These are phyloP conservation scores for Phaonia tiefii DNA, from an alignment of 2,888 invertebrate genomes.

Conservation along the genomic window DNA sequence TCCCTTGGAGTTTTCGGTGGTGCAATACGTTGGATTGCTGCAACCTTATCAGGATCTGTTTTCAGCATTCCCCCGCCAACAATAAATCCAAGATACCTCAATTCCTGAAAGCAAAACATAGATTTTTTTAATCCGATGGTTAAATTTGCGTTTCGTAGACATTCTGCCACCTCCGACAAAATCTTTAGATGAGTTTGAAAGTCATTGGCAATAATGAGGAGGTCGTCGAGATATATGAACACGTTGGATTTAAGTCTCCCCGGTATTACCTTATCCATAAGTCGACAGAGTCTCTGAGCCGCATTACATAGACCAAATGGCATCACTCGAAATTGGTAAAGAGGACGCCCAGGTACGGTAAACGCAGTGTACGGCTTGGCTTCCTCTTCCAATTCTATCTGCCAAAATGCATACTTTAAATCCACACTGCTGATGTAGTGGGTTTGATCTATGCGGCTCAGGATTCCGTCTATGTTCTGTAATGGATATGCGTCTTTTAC, in stretches of 20 bases:
- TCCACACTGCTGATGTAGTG: slow-evolving; percentile 44
- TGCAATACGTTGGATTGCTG: slow-evolving; percentile 4
- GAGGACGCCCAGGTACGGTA: slow-evolving; percentile 40
- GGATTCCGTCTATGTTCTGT: slow-evolving; percentile 35
- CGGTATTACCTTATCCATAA: slow-evolving; percentile 42
- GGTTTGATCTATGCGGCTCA: slow-evolving; percentile 44
- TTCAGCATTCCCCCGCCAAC: slow-evolving; percentile 41
- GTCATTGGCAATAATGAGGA: slow-evolving; percentile 42
- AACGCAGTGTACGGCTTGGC: slow-evolving; percentile 48
- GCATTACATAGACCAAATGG: slow-evolving; percentile 59
- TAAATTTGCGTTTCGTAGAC: slow-evolving; percentile 46
- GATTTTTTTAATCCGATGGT: slow-evolving; percentile 56
- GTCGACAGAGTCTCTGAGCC: slow-evolving; percentile 30
- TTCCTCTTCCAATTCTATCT: slow-evolving; percentile 43
- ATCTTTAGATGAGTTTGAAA: slow-evolving; percentile 51
- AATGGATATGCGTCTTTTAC: slow-evolving; percentile 42
- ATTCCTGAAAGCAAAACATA: slow-evolving; percentile 56
- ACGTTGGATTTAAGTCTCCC: background rate
- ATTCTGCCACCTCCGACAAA: slow-evolving; percentile 41
- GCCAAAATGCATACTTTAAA: slow-evolving; percentile 45
- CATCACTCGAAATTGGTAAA: slow-evolving; percentile 42
- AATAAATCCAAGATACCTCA: slow-evolving; percentile 59
- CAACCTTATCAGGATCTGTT: slow-evolving; percentile 13
- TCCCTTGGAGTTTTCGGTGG: slow-evolving; percentile 17
- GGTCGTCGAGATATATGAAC: slow-evolving; percentile 15